Evolutionary conservation across 2,797 vertebrate genomes (phyloP), one percentile per base, ranked within the genome.

Genomic region (Taeniopygia guttata): DNA sequence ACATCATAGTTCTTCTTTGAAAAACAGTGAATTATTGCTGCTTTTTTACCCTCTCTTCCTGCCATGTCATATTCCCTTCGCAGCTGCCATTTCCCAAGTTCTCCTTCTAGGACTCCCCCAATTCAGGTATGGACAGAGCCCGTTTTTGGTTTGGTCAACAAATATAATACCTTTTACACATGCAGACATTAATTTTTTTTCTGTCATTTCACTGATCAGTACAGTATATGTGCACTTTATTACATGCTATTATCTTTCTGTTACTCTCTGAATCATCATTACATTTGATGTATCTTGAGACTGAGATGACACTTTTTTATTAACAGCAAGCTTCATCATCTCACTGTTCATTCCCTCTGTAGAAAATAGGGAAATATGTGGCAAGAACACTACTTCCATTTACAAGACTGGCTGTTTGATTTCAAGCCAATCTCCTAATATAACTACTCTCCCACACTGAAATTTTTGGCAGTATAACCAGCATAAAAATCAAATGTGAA

Each of bases 381-480:
- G 42, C 86, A 16, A 93, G 12, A 93, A 69, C 46, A 48, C 46
- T 90, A 38, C 13, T 85, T 90, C 46, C 54, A 51, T 75, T 86
- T 86, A 68, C n/a, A 78, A 64, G 62, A 51, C 46, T 83, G 58
- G 25, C 14, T 89, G 80, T 38, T 86, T 86, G 74, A 81, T 90
- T 94, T 78, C 46, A 70, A 78, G 77, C 30, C 85, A 74, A 49
- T 30, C 58, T 90, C 66, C 73, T 74, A 90, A 83, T 83, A 83
- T 76, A 91, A 76, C 83, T 83, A 6, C 49, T 72, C 68, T 78
- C 69, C 54, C 38, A 86, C 54, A n/a, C 43, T 72, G 43, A 60
- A 78, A 32, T 88, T 93, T 78, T 83, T 90, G 70, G 66, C 69
- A 72, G 22, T 36, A 56, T 72, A 86, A 66, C 15, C 23, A 68